These are phyloP conservation scores for Edolisoma coerulescens DNA, from an alignment of 2,113 vertebrate species.

Conservation along the genomic window DNA sequence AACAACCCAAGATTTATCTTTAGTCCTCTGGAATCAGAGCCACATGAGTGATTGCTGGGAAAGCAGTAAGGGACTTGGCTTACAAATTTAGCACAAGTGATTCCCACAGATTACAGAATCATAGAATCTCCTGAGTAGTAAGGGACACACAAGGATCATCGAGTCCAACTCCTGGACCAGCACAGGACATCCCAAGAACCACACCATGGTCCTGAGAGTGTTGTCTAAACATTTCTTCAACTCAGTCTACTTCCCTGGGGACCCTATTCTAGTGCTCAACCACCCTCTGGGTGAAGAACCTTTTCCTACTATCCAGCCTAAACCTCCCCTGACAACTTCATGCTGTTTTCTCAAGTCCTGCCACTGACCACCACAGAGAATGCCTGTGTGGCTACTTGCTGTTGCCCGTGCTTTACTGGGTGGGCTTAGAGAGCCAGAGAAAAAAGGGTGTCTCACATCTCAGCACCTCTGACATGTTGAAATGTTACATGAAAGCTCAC, in stretches of 20 bases:
- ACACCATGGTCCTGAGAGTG: background rate
- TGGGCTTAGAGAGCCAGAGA: background rate
- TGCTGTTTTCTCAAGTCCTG: background rate
- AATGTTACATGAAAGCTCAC: background rate
- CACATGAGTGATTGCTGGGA: background rate
- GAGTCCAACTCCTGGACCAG: background rate
- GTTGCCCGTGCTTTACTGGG: rapidly evolving
- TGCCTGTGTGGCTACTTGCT: too few species aligned
- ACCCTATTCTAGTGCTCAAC: background rate
- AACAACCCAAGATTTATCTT: background rate
- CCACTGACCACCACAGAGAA: background rate
- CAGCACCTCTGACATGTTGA: background rate
- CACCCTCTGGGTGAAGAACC: background rate
- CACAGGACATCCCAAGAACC: background rate
- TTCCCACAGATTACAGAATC: background rate
- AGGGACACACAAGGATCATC: rapidly evolving
- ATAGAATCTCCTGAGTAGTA: background rate
- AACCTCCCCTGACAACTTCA: background rate
- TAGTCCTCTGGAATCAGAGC: background rate
- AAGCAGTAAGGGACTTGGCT: background rate
- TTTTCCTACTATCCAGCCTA: background rate
- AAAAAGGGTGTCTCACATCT: background rate
- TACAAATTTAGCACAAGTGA: background rate
- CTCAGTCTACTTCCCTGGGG: background rate
- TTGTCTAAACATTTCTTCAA: background rate